These are phyloP conservation scores for Argyresthia albistria DNA, from an alignment of 2,888 invertebrate species.

Conservation along the genomic window DNA sequence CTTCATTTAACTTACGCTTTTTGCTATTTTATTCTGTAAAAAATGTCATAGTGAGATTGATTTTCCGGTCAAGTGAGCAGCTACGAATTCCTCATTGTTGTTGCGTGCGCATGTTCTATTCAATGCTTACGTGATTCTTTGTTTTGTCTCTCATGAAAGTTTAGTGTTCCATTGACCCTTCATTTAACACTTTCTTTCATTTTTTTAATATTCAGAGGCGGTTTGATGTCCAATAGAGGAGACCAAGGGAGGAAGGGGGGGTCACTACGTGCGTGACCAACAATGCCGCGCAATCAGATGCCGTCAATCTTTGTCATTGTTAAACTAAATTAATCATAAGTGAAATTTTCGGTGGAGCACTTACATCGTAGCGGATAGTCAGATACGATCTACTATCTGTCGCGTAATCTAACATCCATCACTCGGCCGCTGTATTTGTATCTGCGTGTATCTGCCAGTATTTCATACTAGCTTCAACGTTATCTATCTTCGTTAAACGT, in stretches of 20 bases:
- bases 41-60: slow-evolving; percentile 26
- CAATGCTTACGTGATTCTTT: neutral
- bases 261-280: neutral
- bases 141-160: neutral
- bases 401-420: slow-evolving; percentile 17
- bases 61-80: slow-evolving; percentile 30
- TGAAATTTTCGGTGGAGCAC: slow-evolving; percentile 30
- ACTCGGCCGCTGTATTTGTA: slow-evolving; percentile 2
- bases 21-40: slow-evolving; percentile 12
- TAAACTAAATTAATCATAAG: slow-evolving; percentile 40
- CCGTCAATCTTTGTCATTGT: slow-evolving; percentile 40
- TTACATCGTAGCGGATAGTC: slow-evolving; percentile 19
- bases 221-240: neutral
- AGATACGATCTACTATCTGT: slow-evolving; percentile 15
- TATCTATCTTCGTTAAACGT: neutral
- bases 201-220: neutral
- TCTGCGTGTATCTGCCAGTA: neutral
- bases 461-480: neutral
- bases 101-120: slow-evolving; percentile 3
- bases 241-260: slow-evolving; percentile 13
- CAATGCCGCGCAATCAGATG: no score
- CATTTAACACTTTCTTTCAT: neutral
- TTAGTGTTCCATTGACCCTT: slow-evolving; percentile 12
- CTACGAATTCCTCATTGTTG: slow-evolving; percentile 19
- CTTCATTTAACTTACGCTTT: slow-evolving; percentile 19